Conservation (phyloP, 2,113 vertebrate genomes). For the Myrmophylax atrothorax region DNA sequence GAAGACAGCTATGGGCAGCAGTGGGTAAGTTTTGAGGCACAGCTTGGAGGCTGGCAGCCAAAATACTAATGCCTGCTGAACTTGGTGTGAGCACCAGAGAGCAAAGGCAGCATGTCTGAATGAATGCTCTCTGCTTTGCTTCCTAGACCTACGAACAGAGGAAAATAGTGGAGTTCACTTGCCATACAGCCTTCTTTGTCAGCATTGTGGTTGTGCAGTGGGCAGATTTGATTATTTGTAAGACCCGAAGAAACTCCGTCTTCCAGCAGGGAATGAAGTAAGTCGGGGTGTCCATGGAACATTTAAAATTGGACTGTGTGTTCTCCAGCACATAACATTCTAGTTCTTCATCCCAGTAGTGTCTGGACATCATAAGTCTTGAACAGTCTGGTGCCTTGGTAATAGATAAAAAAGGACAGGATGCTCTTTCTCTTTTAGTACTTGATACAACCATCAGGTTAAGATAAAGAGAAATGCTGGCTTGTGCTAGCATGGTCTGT, state of each 20-base stretch:
- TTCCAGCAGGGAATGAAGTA: conserved; percentile 92
- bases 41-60: background rate
- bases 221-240: conserved; percentile 89
- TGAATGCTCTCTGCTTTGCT: background rate
- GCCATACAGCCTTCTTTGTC: conserved; percentile 88
- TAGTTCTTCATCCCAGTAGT: background rate
- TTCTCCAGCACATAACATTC: background rate
- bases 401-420: background rate
- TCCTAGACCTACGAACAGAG: conserved; percentile 86
- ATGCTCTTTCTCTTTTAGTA: background rate
- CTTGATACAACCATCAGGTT: background rate
- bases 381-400: background rate
- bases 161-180: conserved; percentile 90
- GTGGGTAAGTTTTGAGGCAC: conserved; percentile 75
- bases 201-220: conserved; percentile 90
- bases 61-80: background rate
- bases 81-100: background rate
- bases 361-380: background rate
- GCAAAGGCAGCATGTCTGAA: background rate
- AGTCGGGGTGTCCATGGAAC: background rate
- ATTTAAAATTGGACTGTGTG: background rate
- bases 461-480: background rate
- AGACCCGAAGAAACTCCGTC: conserved; percentile 87
- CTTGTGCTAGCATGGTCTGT: background rate
- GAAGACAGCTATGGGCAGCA: conserved; percentile 87